These are phyloP conservation scores for Eretmocerus hayati DNA, from an alignment of 2,888 invertebrate species.

Conservation along the genomic window DNA sequence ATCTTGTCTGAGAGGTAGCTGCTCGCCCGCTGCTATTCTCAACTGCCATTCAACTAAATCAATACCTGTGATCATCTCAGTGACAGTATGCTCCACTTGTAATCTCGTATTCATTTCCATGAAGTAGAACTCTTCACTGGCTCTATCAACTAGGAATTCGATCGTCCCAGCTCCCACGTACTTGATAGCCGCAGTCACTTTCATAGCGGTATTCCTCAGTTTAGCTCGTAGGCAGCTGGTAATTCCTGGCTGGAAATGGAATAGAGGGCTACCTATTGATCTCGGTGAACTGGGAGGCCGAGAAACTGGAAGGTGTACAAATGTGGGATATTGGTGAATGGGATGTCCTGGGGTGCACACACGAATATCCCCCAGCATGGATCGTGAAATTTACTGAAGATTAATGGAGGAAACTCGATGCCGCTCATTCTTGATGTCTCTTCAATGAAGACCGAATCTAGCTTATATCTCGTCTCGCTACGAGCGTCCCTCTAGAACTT, in stretches of 20 bases:
- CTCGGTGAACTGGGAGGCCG: no score
- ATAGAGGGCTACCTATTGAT: neutral
- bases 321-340: no score
- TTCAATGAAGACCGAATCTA: no score
- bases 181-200: constrained; percentile 89
- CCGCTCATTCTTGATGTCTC: no score
- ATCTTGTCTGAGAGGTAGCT: constrained; percentile 72
- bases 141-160: constrained; percentile 89
- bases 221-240: constrained; percentile 65
- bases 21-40: constrained; percentile 81
- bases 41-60: constrained; percentile 99
- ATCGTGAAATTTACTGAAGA: no score
- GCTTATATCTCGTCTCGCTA: no score
- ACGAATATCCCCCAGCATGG: no score
- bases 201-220: constrained; percentile 85
- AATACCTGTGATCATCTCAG: constrained; percentile 93
- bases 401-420: no score
- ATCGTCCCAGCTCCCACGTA: constrained; percentile 99
- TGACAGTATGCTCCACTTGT: constrained; percentile 93
- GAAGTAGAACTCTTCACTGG: constrained; percentile 85
- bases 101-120: constrained; percentile 99
- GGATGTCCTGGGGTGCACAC: no score
- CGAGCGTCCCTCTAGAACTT: no score
- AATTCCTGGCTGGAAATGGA: constrained; percentile 66
- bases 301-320: no score